Base-by-base conservation (phyloP, 2,113 vertebrate species). In the Acanthochromis polyacanthus region DNA sequence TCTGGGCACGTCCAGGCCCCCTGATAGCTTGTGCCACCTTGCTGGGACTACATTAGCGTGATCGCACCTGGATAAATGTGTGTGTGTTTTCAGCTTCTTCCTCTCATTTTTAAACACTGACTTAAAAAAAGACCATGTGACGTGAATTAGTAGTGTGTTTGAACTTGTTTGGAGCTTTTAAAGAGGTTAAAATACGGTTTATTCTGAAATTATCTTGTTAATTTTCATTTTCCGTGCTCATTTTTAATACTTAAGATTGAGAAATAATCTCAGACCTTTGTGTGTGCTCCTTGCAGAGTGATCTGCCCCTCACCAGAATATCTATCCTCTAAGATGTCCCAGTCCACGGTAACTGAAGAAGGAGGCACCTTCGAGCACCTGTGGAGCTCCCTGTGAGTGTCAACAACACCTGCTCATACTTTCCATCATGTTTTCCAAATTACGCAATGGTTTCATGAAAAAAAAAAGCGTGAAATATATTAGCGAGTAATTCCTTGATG, bases 341-440 rank as follows among this genome's bases (percentile, higher is more conserved):
- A 96, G 92, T 75, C 96, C 8, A 80, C 96, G 2, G 80, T 95
- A 3, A 92, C 93, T 56, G 96, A 98, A 1, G 96, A 98, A 90
- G 97, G 96, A 64, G 93, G 95, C 22, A 97, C 96, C 1, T 99
- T 99, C 0, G 97, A 98, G 84, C 95, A 99, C 82, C 96, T 99
- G 74, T 99, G 98, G 98, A 97, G 95, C 85, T 96, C 96, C 0
- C 91, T 99, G 98, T 99, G 87, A 98, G 98, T 97, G 56, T 65
- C 51, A 66, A 30, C 51, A 77, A 52, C 71, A 76, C 57, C 65
- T 60, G 45, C n/a, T 52, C 40, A 78, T 12, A 48, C 7, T 61
- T 74, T 48, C 45, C 20, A 5, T 52, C 19, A 40, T 4, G 23
- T 30, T 73, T 82, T 71, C 46, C 19, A 38, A 38, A 38, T 67